Base-by-base conservation (phyloP, 2,797 vertebrate genomes). In the Fringilla coelebs region DNA sequence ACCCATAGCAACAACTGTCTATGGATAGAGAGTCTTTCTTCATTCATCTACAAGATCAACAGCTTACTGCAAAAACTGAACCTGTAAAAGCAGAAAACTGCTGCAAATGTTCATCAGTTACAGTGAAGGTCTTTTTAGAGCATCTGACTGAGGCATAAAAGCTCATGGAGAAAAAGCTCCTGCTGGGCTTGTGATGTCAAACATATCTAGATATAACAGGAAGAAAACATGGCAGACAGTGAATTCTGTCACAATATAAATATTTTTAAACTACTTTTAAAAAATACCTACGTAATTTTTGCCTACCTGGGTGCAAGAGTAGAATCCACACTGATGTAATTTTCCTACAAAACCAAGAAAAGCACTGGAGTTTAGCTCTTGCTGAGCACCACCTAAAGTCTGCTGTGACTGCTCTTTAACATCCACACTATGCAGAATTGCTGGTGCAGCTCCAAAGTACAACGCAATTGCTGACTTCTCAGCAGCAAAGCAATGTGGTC, bases 381-480 rank as follows among this genome's bases (percentile, higher is more conserved):
- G 32, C 73, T 74, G 73, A 72, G 52, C 70, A 65, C 5, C 45
- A 54, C 55, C 49, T 91, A 3, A 74, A 82, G 36, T 73, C 75
- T 91, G 66, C 26, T 85, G 48, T 7, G 9, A 83, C 65, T 75
- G 60, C 88, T 95, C 76, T 72, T 94, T 60, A 95, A 86, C 36
- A 68, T 72, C 72, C 36, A 48, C 2, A 2, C 71, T 46, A 88
- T 22, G 74, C 26, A 75, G 91, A 96, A 89, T 43, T 89, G 81
- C 80, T 95, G 90, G 86, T 38, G 4, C 75, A 93, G 92, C 85
- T 96, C 89, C 89, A 46, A 88, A 91, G 52, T 65, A 62, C 84
- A 91, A 16, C 19, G 68, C 67, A 96, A 96, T 78, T 96, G 82
- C 93, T 87, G 60, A 57, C 82, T 91, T 93, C 95, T 85, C 92